These are phyloP conservation scores for Conus betulinus DNA, from an alignment of 1,140 invertebrate genomes.

Conservation along the genomic window DNA sequence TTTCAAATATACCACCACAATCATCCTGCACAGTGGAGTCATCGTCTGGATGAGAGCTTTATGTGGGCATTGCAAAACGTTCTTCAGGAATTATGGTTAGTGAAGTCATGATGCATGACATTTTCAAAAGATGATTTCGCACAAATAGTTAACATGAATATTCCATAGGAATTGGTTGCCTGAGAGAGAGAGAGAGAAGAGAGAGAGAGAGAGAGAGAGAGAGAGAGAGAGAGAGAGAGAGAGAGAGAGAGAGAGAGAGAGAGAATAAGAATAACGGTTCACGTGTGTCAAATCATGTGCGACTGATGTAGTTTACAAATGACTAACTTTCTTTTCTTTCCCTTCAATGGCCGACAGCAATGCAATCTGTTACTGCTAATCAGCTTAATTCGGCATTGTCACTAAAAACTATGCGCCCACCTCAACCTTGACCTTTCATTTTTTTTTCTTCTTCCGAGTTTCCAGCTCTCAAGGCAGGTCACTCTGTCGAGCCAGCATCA, in stretches of 20 bases:
- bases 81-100: too few relatives aligned
- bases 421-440: background rate
- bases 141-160: too few relatives aligned
- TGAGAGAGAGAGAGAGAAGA: too few relatives aligned
- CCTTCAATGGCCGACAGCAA: background rate
- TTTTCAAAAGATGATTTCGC: too few relatives aligned
- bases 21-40: too few relatives aligned
- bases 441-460: background rate
- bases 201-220: too few relatives aligned
- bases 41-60: too few relatives aligned
- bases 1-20: too few relatives aligned
- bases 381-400: background rate
- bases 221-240: too few relatives aligned
- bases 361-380: background rate
- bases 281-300: background rate
- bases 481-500: background rate
- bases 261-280: background rate
- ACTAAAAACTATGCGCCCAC: background rate
- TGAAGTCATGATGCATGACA: too few relatives aligned
- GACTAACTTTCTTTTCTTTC: background rate
- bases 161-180: too few relatives aligned
- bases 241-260: background rate
- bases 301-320: background rate
- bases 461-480: background rate
- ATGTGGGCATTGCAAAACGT: too few relatives aligned